Percentiles rank a stretch among this genome's conserved stretches.
Evolutionary conservation across 2,888 invertebrate species (phyloP).

Genomic region (Cremastobaeus sp.): DNA sequence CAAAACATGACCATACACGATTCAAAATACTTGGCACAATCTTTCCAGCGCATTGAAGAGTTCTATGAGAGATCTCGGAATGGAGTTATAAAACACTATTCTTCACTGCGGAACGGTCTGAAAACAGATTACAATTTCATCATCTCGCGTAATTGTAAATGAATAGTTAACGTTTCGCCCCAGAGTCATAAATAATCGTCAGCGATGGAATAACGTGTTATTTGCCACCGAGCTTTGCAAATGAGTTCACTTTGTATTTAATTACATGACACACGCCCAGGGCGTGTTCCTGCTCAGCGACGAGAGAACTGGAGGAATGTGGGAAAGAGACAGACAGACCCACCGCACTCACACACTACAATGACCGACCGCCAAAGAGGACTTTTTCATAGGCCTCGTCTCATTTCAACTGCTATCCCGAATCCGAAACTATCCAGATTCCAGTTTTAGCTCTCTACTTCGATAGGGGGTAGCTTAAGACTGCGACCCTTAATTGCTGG

Average conservation of each 20-base stretch:
- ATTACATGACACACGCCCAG: constrained; percentile 77
- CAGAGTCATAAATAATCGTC: constrained; percentile 73
- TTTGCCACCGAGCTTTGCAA: constrained; percentile 76
- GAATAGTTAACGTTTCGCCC: constrained; percentile 23
- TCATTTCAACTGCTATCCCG: constrained; percentile 23
- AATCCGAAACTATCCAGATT: constrained; percentile 22
- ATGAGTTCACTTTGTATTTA: constrained; percentile 77
- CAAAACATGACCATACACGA: too few relatives aligned
- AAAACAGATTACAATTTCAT: too few relatives aligned
- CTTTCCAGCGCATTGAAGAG: too few relatives aligned
- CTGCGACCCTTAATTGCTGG: constrained; percentile 71
- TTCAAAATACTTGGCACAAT: too few relatives aligned
- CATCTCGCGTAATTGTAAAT: constrained; percentile 47
- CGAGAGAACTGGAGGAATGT: constrained; percentile 8
- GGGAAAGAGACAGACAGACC: constrained; percentile 36
- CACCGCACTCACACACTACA: constrained; percentile 54
- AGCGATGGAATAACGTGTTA: constrained; percentile 74
- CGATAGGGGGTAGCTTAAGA: constrained; percentile 58
- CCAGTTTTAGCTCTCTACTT: constrained; percentile 44
- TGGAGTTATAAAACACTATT: too few relatives aligned
- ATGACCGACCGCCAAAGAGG: constrained; percentile 53
- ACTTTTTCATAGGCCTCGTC: constrained; percentile 44
- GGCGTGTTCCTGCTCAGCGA: constrained; percentile 67
- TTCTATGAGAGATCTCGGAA: too few relatives aligned
- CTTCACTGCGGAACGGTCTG: too few relatives aligned